phyloP scores from a whole-genome alignment of 2,888 invertebrate species.

The Andrena camellia region DNA sequence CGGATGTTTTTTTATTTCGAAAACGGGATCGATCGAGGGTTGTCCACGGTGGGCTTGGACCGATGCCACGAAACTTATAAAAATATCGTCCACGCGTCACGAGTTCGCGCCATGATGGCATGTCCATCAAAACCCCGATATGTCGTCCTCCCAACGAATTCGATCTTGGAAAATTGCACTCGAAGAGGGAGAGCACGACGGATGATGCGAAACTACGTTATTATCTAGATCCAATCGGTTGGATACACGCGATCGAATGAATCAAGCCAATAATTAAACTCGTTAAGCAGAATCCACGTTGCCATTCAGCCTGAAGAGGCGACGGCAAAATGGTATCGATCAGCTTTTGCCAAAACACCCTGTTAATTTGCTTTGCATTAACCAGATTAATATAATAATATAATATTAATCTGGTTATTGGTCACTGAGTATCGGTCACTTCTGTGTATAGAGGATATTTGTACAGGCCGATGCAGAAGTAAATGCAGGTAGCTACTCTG shows the following conservation, averaged over 20 bases:
- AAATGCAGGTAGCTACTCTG: no score
- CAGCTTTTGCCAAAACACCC: no score
- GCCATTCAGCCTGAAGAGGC: neutral
- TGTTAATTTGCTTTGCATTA: neutral
- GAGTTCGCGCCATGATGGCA: conserved; percentile 47
- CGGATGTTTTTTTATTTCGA: conserved; percentile 27
- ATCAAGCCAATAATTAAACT: conserved; percentile 12
- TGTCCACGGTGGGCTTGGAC: conserved; percentile 56
- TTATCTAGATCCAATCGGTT: conserved; percentile 9
- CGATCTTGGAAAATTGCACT: conserved; percentile 23
- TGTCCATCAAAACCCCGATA: conserved; percentile 51
- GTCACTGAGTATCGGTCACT: no score
- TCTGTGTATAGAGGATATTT: no score
- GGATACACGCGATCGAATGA: conserved; percentile 1
- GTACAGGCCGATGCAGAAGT: no score
- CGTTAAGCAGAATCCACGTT: neutral
- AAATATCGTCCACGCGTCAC: conserved; percentile 70
- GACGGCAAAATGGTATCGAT: neutral
- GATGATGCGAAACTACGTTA: neutral
- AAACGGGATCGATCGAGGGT: conserved; percentile 38
- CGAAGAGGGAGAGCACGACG: neutral
- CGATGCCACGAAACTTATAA: conserved; percentile 69
- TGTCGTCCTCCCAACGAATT: conserved; percentile 35
- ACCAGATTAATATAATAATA: neutral
- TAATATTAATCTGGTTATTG: no score